phyloP scores from a whole-genome alignment of 2,113 vertebrate genomes.

The Catharus fuscescens region DNA sequence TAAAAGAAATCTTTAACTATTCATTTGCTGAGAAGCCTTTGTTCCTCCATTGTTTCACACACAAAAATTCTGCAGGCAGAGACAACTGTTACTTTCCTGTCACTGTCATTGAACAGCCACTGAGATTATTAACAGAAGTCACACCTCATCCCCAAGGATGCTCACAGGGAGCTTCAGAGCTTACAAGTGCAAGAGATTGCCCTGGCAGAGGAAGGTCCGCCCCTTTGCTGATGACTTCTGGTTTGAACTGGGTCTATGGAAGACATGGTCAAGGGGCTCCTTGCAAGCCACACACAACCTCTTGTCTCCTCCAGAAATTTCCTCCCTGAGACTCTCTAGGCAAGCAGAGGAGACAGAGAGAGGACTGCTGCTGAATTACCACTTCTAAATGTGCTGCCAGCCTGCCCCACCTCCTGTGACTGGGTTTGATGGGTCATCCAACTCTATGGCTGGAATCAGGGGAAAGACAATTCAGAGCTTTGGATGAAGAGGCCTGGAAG shows the following conservation, averaged over 20 bases:
- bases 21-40: neutral
- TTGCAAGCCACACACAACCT: neutral
- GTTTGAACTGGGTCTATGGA: neutral
- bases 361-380: neutral
- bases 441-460: fast-evolving
- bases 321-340: neutral
- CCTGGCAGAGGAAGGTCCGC: neutral
- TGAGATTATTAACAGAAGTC: neutral
- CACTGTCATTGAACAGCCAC: fast-evolving
- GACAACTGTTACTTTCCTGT: neutral
- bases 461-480: neutral
- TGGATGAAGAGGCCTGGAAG: neutral
- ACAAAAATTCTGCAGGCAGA: neutral
- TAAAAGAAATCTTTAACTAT: neutral
- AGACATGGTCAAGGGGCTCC: neutral
- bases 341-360: neutral
- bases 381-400: neutral
- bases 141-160: neutral
- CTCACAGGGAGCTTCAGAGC: neutral
- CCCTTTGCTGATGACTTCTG: neutral
- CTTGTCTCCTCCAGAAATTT: neutral
- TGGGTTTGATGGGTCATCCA: neutral
- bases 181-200: neutral
- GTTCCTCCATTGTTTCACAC: neutral
- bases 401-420: neutral